phyloP scores from a whole-genome alignment of 1,140 invertebrate species.

The Maconellicoccus hirsutus region DNA sequence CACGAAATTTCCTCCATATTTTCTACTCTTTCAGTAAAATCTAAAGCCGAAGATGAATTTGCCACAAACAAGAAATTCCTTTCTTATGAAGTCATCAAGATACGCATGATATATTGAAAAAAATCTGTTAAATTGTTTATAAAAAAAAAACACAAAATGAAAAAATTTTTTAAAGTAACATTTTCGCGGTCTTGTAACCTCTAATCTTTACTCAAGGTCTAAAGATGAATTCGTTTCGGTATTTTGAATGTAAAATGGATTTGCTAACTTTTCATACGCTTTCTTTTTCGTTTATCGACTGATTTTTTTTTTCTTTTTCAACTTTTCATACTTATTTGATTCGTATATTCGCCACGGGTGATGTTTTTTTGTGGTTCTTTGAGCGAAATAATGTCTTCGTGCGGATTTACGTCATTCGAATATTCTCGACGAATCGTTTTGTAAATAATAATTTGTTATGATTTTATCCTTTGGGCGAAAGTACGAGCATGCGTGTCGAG shows the following conservation, averaged over 20 bases:
- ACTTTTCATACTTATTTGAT: not conserved
- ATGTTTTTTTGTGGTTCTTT: not conserved
- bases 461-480: not conserved
- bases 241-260: constrained; percentile 10
- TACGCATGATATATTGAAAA: too few species aligned
- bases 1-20: too few species aligned
- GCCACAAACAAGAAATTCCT: too few species aligned
- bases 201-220: too few species aligned
- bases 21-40: too few species aligned
- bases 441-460: not conserved
- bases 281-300: not conserved
- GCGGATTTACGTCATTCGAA: constrained; percentile 1
- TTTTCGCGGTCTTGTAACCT: too few species aligned
- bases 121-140: too few species aligned
- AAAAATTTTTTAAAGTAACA: too few species aligned
- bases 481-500: not conserved
- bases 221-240: not conserved
- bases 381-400: not conserved
- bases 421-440: not conserved
- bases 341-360: not conserved
- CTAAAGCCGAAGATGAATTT: too few species aligned
- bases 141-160: too few species aligned
- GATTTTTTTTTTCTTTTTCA: not conserved
- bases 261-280: not conserved
- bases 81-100: too few species aligned